Evolutionary conservation across 2,888 invertebrate species (phyloP), one percentile per base, ranked within the genome.

Genomic region (Himalopsyche anomala): DNA sequence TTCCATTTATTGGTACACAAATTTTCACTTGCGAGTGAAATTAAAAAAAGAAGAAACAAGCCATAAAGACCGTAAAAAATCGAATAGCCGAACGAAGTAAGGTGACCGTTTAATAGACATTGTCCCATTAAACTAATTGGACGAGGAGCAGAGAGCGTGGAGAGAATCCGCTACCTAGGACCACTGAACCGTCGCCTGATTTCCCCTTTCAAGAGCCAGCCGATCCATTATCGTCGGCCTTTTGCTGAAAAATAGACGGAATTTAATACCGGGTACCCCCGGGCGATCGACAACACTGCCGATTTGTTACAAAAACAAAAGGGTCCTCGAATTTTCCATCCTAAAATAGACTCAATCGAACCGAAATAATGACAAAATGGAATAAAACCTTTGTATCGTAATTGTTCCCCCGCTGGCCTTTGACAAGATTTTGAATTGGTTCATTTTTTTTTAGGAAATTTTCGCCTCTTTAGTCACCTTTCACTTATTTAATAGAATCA

Each of bases 221-320:
- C 81, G 84, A 87, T 86, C 88, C 87, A 88, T 88, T 88, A 88
- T 88, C 87, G 85, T 85, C 80, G 81, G 81, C 81, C 85, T 87
- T 87, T 87, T 85, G 85, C 87, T 87, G 87, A 85, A 87, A 87
- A 87, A 88, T 88, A 86, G 84, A 88, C 87, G 87, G 88, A 88
- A 88, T 88, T 88, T 88, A 88, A 88, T 88, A 88, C 86, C 86
- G 83, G 45, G 83, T 56, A 85, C 84, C 88, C 84, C 84, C 81
- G 81, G 85, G 87, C 88, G 85, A 87, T 88, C 86, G 84, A 86
- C 85, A 88, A 87, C 62, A 62, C 88, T 88, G 88, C 86, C 88
- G 87, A 87, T 87, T 87, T 83, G 86, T 84, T 87, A 87, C 85
- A 88, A 88, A 88, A 88, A 88, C 88, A 88, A 88, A 88, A 87